Base-by-base conservation (phyloP, 2,113 vertebrate genomes). In the Abramis brama region DNA sequence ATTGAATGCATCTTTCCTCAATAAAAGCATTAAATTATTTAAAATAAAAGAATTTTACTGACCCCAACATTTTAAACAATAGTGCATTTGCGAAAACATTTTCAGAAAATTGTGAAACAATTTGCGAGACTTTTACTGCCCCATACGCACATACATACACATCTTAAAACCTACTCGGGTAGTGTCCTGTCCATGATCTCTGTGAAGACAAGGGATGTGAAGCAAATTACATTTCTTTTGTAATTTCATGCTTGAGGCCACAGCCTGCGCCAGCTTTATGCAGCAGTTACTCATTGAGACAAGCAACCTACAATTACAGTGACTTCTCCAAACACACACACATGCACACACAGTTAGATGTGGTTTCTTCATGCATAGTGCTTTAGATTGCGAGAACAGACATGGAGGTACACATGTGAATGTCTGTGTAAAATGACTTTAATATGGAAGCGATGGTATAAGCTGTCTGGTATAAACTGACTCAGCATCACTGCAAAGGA, bases 181-280 rank as follows among this genome's bases (percentile, higher is more conserved):
- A 79, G 90, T 93, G 89, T 90, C 90, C 90, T 91, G 90, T 83
- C 90, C 92, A 93, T 94, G 94, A 94, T 94, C 94, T 92, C 94
- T 93, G 92, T 93, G 90, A 93, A 93, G 93, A 93, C 92, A 93
- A 94, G 92, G 93, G 93, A 93, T 91, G 91, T 93, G 94, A 92
- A 92, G 94, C 94, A 94, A 94, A 95, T 95, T 95, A 95, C 95
- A 94, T 95, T 95, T 92, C 91, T 92, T 94, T 95, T 95, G 94
- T 92, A 95, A 95, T 95, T 95, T 95, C 95, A 95, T 95, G 95
- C 95, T 91, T 93, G 94, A 86, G 74, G 90, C 93, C 84, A 87
- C 89, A 80, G 89, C 89, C 94, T 93, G 92, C 93, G 89, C 92
- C 60, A 91, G 92, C 90, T 90, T 91, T 92, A 92, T 93, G 89